Percentiles rank a stretch among this genome's conserved stretches.
Conservation (phyloP, 2,888 invertebrate genomes). For the Pollenia labialis region DNA sequence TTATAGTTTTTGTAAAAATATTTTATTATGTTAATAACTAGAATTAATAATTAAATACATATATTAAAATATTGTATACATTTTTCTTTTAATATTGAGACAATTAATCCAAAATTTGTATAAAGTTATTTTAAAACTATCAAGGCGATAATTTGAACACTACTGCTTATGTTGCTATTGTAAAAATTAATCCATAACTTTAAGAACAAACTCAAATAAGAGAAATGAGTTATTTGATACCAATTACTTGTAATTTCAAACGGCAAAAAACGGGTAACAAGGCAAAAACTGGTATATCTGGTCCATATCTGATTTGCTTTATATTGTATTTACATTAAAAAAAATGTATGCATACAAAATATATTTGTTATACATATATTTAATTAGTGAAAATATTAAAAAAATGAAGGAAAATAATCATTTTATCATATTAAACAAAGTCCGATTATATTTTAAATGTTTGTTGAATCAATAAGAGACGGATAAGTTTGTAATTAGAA, state of each 20-base stretch:
- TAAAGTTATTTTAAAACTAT: conserved; percentile 42
- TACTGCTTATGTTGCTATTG: not conserved
- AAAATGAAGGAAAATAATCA: no score
- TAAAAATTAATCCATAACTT: not conserved
- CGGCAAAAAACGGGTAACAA: no score
- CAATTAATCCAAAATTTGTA: conserved; percentile 14
- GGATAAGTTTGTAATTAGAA: not conserved
- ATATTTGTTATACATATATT: no score
- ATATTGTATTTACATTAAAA: no score
- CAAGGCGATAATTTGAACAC: conserved; percentile 47
- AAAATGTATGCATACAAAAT: no score
- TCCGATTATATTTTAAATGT: not conserved
- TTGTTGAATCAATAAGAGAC: not conserved
- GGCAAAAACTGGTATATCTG: no score
- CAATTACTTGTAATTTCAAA: no score
- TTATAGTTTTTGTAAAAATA: conserved; percentile 26
- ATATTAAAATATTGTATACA: not conserved
- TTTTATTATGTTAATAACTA: conserved; percentile 33
- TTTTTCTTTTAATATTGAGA: not conserved
- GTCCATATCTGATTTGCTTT: no score
- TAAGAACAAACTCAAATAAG: not conserved
- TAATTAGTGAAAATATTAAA: no score
- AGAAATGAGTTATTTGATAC: not conserved
- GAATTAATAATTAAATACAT: not conserved
- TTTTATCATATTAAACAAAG: no score